Conservation (phyloP, 1,140 invertebrate species). For the Temnothorax longispinosus region DNA sequence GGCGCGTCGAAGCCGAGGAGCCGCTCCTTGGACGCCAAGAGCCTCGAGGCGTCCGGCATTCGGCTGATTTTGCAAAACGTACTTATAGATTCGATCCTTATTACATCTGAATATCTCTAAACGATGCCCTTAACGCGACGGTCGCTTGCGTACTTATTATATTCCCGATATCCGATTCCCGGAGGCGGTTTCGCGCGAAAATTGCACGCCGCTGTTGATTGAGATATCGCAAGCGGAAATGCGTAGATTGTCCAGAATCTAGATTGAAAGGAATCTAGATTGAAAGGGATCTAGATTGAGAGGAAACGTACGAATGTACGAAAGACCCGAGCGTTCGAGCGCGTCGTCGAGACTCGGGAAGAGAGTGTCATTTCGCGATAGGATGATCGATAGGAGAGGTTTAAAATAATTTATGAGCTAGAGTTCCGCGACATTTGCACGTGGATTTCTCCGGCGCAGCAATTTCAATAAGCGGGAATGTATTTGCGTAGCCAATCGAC, state of each 20-base stretch:
- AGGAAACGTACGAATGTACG: conserved; percentile 1
- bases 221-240: not conserved
- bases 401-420: not conserved
- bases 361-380: not conserved
- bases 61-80: conserved; percentile 87
- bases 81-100: conserved; percentile 18
- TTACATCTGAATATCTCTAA: not conserved
- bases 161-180: no score
- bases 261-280: conserved; percentile 9
- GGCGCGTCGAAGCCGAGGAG: conserved; percentile 89
- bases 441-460: not conserved
- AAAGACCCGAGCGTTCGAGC: not conserved
- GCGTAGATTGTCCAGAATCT: not conserved
- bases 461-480: conserved; percentile 14
- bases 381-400: not conserved
- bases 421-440: not conserved
- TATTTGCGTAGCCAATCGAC: conserved; percentile 15
- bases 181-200: not conserved
- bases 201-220: not conserved
- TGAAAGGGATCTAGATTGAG: conserved; percentile 12
- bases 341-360: not conserved
- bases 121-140: no score
- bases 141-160: no score
- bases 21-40: conserved; percentile 91
- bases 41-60: conserved; percentile 90